Evolutionary conservation across 2,888 invertebrate genomes (phyloP).

Genomic region (Imbricaverruca yamaguchii): DNA sequence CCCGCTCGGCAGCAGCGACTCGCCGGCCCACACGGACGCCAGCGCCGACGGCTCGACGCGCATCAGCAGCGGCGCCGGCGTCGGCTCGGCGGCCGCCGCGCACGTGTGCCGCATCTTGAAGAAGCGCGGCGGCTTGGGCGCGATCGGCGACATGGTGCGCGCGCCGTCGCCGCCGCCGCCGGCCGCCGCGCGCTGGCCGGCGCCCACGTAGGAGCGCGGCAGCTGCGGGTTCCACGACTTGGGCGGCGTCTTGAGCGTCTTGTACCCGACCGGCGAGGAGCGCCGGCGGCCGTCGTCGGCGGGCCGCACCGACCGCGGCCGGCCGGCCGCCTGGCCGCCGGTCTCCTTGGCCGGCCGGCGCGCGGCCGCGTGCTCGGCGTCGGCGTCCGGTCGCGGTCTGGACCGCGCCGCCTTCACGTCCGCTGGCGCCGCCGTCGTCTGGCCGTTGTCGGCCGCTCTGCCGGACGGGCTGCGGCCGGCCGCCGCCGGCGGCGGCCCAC

Average conservation of each 20-base stretch:
- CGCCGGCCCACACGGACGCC: not conserved
- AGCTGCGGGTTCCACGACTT: constrained; percentile 52
- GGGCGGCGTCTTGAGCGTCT: constrained; percentile 52
- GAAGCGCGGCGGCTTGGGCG: constrained; percentile 49
- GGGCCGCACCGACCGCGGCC: constrained; percentile 22
- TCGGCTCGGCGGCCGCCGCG: not conserved
- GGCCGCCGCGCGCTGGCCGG: constrained; percentile 32
- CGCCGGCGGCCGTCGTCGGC: constrained; percentile 27
- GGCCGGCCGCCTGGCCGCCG: constrained; percentile 51
- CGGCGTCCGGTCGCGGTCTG: constrained; percentile 37
- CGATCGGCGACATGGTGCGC: constrained; percentile 24
- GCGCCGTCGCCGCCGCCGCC: not conserved
- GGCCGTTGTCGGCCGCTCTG: constrained; percentile 15
- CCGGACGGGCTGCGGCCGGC: not conserved
- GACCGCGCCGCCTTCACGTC: not conserved
- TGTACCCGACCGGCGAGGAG: constrained; percentile 44
- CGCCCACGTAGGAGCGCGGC: constrained; percentile 29
- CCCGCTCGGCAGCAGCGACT: not conserved
- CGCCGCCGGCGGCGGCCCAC: not conserved
- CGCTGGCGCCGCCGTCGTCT: not conserved
- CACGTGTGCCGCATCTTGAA: constrained; percentile 46
- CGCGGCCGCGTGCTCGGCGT: too few relatives aligned
- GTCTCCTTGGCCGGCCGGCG: constrained; percentile 57
- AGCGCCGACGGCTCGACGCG: not conserved
- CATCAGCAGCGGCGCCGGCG: constrained; percentile 1